Evolutionary conservation across 2,113 vertebrate species (phyloP).

Genomic region (Noctilio leporinus): DNA sequence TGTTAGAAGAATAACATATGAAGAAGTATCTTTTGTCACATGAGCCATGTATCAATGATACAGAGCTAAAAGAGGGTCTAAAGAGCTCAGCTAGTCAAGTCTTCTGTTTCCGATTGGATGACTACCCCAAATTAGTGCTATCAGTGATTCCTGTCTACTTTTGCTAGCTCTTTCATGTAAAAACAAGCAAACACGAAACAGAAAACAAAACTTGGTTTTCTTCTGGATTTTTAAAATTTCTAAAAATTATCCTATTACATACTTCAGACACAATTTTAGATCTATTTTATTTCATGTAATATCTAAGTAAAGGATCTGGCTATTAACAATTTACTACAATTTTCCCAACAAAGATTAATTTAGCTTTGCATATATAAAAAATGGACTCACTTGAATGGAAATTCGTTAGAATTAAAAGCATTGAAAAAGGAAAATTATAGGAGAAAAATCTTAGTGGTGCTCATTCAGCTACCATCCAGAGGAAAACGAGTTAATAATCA

Average conservation of each 20-base stretch:
- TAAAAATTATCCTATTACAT: not conserved
- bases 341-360: not conserved
- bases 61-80: not conserved
- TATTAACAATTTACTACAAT: not conserved
- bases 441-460: not conserved
- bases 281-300: not conserved
- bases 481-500: not conserved
- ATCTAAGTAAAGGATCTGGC: not conserved
- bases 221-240: not conserved
- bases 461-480: not conserved
- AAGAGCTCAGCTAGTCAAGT: not conserved
- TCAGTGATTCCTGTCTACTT: not conserved
- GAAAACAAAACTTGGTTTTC: not conserved
- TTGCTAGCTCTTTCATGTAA: not conserved
- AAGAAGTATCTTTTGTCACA: not conserved
- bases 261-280: constrained; percentile 1
- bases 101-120: not conserved
- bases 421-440: not conserved
- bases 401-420: not conserved
- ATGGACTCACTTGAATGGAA: not conserved
- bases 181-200: not conserved
- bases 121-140: not conserved
- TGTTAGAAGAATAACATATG: not conserved
- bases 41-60: not conserved
- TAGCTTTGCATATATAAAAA: not conserved